A percentile compares a stretch with the other conserved stretches of the same genome.
phyloP scores from a whole-genome alignment of 2,113 vertebrate genomes.

The Mohoua ochrocephala region DNA sequence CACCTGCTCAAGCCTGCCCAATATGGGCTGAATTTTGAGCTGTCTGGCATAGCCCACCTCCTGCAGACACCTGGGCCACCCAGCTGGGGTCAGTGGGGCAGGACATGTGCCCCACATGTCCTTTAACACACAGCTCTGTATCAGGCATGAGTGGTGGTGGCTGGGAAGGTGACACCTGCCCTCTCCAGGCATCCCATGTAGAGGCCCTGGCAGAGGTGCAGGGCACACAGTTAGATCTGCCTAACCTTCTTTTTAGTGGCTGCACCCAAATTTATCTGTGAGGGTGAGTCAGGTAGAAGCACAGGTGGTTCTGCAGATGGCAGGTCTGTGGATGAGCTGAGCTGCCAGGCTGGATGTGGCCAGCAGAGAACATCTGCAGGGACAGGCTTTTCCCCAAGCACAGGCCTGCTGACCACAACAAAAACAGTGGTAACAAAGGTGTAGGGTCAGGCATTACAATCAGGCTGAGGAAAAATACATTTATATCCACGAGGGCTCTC shows the following conservation, averaged over 20 bases:
- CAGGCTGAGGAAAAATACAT: neutral
- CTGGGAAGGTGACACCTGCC: neutral
- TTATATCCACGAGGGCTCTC: neutral
- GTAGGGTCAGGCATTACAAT: neutral
- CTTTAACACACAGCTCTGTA: neutral
- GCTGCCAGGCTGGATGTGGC: neutral
- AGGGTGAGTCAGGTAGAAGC: neutral
- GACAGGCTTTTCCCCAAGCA: neutral
- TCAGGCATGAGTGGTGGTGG: accelerated
- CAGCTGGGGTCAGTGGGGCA: neutral
- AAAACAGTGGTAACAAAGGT: neutral
- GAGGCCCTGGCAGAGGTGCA: neutral
- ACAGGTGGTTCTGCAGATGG: neutral
- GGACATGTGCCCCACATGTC: neutral
- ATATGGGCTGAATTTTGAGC: neutral
- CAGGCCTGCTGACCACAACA: neutral
- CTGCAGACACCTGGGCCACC: neutral
- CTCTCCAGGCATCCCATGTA: neutral
- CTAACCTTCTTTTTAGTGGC: neutral
- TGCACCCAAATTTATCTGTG: neutral
- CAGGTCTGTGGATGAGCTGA: neutral
- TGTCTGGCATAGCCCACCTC: neutral
- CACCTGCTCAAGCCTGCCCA: conserved; percentile 5
- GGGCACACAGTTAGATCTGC: neutral
- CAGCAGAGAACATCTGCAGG: neutral